Evolutionary conservation across 2,888 invertebrate genomes (phyloP).

Genomic region (Chrysodeixis includens): DNA sequence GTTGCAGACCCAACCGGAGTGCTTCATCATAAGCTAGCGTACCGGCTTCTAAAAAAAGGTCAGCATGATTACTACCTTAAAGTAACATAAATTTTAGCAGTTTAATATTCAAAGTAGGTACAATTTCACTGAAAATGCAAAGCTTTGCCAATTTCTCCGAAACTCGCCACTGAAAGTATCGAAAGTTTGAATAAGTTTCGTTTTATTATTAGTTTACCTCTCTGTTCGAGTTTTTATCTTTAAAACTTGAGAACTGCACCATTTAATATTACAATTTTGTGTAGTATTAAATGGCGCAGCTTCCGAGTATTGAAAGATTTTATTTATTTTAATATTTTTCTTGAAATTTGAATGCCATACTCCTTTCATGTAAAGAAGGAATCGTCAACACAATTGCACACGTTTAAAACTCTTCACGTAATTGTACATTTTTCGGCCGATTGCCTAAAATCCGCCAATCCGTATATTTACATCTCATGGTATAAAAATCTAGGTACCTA

Average conservation of each 20-base stretch:
- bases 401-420: no score
- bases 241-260: background rate
- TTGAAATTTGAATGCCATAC: no score
- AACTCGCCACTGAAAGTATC: constrained; percentile 24
- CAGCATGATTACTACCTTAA: background rate
- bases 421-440: no score
- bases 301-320: background rate
- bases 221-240: background rate
- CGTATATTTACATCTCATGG: no score
- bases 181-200: constrained; percentile 28
- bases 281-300: no score
- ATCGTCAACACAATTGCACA: no score
- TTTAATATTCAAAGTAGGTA: background rate
- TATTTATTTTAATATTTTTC: background rate
- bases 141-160: constrained; percentile 30
- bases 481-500: no score
- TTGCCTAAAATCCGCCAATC: no score
- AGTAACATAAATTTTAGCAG: background rate
- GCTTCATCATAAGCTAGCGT: no score
- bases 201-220: constrained; percentile 37
- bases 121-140: constrained; percentile 25
- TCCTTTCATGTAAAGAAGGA: no score
- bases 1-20: no score
- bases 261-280: background rate
- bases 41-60: no score